Conservation (phyloP, 1,140 invertebrate species). For the Brachionus plicatilis region DNA sequence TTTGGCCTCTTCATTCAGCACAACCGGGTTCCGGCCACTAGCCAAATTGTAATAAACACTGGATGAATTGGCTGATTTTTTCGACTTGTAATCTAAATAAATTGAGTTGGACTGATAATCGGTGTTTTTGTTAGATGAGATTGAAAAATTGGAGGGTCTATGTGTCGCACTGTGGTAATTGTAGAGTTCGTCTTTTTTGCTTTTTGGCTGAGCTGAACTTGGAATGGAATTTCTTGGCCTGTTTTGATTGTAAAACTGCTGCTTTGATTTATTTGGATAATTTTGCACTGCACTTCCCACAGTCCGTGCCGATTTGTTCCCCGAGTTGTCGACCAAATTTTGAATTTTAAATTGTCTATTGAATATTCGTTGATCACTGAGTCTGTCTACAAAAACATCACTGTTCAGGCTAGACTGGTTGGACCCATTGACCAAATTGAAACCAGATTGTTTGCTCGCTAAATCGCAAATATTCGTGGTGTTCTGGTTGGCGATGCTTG, state of each 20-base stretch:
- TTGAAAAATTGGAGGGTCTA: not conserved
- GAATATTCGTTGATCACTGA: slow-evolving; percentile 35
- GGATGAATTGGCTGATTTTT: not conserved
- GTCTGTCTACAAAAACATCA: slow-evolving; percentile 26
- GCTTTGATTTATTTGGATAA: slow-evolving; percentile 4
- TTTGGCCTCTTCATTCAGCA: not conserved
- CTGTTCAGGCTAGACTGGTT: slow-evolving; percentile 26
- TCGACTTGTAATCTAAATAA: not conserved
- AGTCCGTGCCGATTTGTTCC: not conserved
- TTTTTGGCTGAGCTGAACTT: not conserved
- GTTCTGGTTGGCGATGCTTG: not conserved
- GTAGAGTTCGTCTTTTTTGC: not conserved
- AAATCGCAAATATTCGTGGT: not conserved
- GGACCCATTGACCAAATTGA: not conserved
- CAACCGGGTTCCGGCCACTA: not conserved
- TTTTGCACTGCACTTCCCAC: not conserved
- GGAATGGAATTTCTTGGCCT: not conserved
- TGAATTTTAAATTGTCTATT: slow-evolving; percentile 36
- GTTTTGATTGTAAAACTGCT: not conserved
- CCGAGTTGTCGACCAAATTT: not conserved
- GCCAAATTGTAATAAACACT: slow-evolving; percentile 30
- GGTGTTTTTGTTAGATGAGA: not conserved
- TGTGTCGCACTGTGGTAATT: not conserved
- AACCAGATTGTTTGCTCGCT: not conserved
- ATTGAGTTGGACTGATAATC: slow-evolving; percentile 19